phyloP scores from a whole-genome alignment of 2,797 vertebrate genomes.

The Clarias laeviceps region DNA sequence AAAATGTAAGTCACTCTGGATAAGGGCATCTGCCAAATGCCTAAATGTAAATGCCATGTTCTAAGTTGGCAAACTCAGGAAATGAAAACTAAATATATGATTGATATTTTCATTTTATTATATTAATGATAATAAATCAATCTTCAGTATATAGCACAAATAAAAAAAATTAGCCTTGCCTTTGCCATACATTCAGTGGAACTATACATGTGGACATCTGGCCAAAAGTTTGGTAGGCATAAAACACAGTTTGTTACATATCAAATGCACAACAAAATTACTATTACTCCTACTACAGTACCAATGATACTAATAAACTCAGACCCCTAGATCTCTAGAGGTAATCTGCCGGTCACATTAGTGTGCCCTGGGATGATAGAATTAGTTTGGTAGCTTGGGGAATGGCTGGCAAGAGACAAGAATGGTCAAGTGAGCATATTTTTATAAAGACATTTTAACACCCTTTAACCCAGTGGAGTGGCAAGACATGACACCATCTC shows the following conservation, averaged over 20 bases:
- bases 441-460: slow-evolving; percentile 41
- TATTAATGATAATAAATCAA: not conserved
- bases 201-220: not conserved
- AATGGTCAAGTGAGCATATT: slow-evolving; percentile 44
- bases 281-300: not conserved
- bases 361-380: slow-evolving; percentile 34
- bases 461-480: slow-evolving; percentile 46
- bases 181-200: not conserved
- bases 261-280: not conserved
- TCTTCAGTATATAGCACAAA: not conserved
- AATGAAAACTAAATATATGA: not conserved
- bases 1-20: no score
- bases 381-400: slow-evolving; percentile 38
- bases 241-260: not conserved
- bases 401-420: slow-evolving; percentile 43
- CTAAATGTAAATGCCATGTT: not conserved
- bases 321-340: not conserved
- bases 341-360: not conserved
- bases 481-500: slow-evolving; percentile 50
- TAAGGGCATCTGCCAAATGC: no score
- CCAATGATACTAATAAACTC: no score
- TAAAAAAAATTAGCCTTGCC: not conserved
- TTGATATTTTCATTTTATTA: not conserved
- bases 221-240: not conserved
- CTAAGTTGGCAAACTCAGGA: not conserved